Conservation (phyloP, 2,113 vertebrate species). For the Guaruba guarouba region DNA sequence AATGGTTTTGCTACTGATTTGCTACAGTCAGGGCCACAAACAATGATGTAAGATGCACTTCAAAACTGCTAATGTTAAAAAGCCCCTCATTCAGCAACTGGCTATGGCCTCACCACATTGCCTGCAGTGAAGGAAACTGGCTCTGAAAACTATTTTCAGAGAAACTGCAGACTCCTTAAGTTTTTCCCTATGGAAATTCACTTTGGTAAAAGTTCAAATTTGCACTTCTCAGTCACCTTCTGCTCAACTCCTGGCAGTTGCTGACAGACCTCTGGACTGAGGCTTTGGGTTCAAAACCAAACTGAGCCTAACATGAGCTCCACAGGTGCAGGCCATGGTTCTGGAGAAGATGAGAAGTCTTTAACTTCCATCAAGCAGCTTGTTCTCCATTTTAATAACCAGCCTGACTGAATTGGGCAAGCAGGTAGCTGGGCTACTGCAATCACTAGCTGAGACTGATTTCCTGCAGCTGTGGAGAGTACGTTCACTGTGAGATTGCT, state of each 20-base stretch:
- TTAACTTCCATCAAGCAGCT: neutral
- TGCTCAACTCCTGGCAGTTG: neutral
- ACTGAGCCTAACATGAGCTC: neutral
- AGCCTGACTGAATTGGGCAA: neutral
- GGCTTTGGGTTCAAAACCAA: neutral
- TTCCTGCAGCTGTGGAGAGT: neutral
- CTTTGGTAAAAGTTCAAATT: neutral
- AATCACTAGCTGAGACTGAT: neutral
- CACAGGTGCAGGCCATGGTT: neutral
- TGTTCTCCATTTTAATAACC: neutral
- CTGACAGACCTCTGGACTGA: neutral
- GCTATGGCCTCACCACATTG: neutral
- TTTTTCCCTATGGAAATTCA: neutral
- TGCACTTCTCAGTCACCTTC: neutral
- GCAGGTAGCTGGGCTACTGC: neutral
- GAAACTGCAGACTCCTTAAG: neutral
- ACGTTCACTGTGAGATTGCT: neutral
- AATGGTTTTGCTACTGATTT: neutral
- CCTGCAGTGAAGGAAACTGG: neutral
- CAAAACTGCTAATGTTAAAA: neutral
- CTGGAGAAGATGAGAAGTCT: neutral
- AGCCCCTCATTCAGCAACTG: neutral
- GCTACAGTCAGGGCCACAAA: neutral
- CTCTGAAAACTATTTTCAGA: neutral
- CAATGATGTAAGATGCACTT: neutral